Evolutionary conservation across 1,140 invertebrate genomes (phyloP).

Genomic region (Drosophila miranda): DNA sequence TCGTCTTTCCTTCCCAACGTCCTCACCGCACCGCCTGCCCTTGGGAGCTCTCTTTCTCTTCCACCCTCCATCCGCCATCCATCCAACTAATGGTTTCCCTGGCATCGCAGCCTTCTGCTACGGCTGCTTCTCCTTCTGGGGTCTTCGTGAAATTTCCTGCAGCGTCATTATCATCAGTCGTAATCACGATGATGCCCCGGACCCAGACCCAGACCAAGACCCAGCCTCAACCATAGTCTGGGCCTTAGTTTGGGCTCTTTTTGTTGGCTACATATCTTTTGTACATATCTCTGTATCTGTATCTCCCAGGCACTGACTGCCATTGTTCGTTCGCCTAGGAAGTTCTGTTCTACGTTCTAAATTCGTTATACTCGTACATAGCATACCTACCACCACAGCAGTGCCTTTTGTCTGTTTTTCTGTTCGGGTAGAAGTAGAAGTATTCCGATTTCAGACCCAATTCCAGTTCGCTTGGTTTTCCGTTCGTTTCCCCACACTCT

Average conservation of each 20-base stretch:
- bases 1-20: constrained; percentile 20
- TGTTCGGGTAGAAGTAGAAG: constrained; percentile 7
- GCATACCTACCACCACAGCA: constrained; percentile 2
- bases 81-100: constrained; percentile 38
- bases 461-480: constrained; percentile 23
- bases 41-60: neutral
- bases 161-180: constrained; percentile 66
- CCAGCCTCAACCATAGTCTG: constrained; percentile 8
- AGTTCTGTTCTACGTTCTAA: constrained; percentile 49
- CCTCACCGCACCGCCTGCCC: constrained; percentile 8
- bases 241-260: constrained; percentile 29
- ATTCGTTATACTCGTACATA: neutral
- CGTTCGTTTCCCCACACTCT: constrained; percentile 5
- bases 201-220: constrained; percentile 13
- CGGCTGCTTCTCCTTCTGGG: constrained; percentile 3
- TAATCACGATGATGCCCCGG: constrained; percentile 50
- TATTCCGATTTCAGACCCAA: constrained; percentile 5
- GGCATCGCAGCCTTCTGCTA: constrained; percentile 14
- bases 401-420: constrained; percentile 10
- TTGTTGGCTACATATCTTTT: constrained; percentile 58
- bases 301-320: constrained; percentile 15
- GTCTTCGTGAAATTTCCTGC: constrained; percentile 70
- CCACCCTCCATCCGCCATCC: constrained; percentile 5
- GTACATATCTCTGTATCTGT: constrained; percentile 54
- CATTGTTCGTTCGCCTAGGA: constrained; percentile 48